phyloP scores from a whole-genome alignment of 2,888 invertebrate genomes.

The Eilema caniola region DNA sequence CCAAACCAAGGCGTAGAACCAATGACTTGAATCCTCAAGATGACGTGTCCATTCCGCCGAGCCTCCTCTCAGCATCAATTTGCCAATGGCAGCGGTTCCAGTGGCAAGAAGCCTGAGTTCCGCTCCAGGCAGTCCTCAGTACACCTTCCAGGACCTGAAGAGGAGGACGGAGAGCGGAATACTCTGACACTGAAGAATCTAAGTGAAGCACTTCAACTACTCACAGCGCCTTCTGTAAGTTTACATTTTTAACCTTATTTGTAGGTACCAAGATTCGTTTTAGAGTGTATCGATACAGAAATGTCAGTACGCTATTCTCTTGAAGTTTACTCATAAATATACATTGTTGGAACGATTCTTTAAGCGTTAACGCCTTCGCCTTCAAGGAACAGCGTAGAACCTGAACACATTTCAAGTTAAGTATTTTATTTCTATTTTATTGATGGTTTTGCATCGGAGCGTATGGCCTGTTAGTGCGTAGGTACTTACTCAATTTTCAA shows the following conservation, averaged over 20 bases:
- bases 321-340: neutral
- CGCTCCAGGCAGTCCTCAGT: slow-evolving; percentile 89
- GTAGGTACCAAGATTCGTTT: neutral
- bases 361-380: neutral
- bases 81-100: slow-evolving; percentile 79
- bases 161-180: slow-evolving; percentile 88
- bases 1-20: slow-evolving; percentile 20
- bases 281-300: neutral
- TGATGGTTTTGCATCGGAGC: too few species aligned
- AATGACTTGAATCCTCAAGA: slow-evolving; percentile 55
- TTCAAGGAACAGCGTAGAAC: neutral
- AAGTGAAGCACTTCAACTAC: slow-evolving; percentile 92
- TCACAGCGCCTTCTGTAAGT: slow-evolving; percentile 94
- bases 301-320: neutral
- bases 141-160: slow-evolving; percentile 88
- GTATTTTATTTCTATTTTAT: too few species aligned
- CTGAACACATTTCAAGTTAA: neutral
- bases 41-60: slow-evolving; percentile 87
- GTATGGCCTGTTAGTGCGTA: too few species aligned
- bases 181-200: slow-evolving; percentile 92
- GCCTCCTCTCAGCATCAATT: slow-evolving; percentile 86
- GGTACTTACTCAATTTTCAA: too few species aligned
- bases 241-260: neutral
- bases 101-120: slow-evolving; percentile 76
- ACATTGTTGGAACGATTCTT: neutral